Evolutionary conservation across 2,113 vertebrate species (phyloP).

Genomic region (Myotis davidii): DNA sequence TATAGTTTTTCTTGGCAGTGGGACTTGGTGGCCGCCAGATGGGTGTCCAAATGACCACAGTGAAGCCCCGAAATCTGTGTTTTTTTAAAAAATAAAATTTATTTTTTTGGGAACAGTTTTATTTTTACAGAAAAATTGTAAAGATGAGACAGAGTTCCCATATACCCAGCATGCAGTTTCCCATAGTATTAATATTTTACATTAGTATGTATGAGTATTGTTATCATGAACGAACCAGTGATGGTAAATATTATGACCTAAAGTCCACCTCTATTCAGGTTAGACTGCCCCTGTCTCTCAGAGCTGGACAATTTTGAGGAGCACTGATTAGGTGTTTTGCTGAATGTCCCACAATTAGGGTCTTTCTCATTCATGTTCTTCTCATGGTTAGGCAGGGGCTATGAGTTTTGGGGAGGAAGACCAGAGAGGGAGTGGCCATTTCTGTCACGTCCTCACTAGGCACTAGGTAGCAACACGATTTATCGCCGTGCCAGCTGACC

Average conservation of each 20-base stretch:
- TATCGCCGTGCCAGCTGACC: neutral
- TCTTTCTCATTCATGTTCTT: neutral
- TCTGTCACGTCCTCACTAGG: neutral
- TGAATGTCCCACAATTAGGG: neutral
- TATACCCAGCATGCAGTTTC: neutral
- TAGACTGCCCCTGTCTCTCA: neutral
- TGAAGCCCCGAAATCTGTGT: conserved; percentile 35
- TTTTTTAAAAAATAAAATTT: neutral
- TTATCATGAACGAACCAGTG: neutral
- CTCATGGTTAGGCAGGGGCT: neutral
- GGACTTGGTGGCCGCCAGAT: conserved; percentile 43
- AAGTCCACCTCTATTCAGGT: neutral
- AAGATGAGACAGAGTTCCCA: neutral
- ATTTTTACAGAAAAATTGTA: neutral
- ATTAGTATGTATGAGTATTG: neutral
- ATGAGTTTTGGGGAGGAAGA: neutral
- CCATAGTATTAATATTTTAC: neutral
- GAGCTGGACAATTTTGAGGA: neutral
- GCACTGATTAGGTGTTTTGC: neutral
- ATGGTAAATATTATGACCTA: neutral
- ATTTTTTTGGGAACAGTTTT: conserved; percentile 41
- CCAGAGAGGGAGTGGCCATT: neutral
- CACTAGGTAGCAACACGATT: neutral
- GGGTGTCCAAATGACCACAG: conserved; percentile 53
- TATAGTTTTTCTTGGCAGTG: conserved; percentile 76